Conservation (phyloP, 2,888 invertebrate genomes). For the Ornithoptera priamus region DNA sequence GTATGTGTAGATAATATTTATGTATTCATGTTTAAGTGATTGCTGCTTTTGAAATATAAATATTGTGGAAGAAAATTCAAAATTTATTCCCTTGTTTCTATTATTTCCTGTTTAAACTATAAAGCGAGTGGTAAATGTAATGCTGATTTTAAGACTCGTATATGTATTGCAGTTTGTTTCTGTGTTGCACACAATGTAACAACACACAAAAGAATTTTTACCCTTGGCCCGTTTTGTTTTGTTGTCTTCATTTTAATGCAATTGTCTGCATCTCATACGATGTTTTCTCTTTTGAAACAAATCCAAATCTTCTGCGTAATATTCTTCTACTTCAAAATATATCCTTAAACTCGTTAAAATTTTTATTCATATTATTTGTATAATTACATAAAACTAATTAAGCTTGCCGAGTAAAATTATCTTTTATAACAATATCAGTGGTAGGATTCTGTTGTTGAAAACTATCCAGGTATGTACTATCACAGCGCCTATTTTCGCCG, state of each 20-base stretch:
- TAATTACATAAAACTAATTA: not conserved
- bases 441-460: too few relatives aligned
- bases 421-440: too few relatives aligned
- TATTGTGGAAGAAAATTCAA: too few relatives aligned
- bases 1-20: too few relatives aligned
- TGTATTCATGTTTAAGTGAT: too few relatives aligned
- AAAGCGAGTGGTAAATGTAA: not conserved
- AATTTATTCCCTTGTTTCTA: too few relatives aligned
- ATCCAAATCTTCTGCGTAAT: not conserved
- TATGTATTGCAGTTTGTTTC: conserved; percentile 1
- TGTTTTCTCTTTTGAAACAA: not conserved
- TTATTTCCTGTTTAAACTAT: not conserved
- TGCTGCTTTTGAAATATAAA: too few relatives aligned
- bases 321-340: too few relatives aligned
- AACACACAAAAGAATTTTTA: conserved; percentile 19
- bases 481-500: too few relatives aligned
- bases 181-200: conserved; percentile 12
- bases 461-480: too few relatives aligned
- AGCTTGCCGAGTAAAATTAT: not conserved
- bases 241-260: conserved; percentile 15
- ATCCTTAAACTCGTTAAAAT: not conserved
- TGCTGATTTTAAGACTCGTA: not conserved
- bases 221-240: conserved; percentile 12
- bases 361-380: not conserved
- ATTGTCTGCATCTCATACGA: conserved; percentile 2